Evolutionary conservation across 2,113 vertebrate species (phyloP), one percentile per base, ranked within the genome.

Genomic region (Chaetorhynchus papuensis): DNA sequence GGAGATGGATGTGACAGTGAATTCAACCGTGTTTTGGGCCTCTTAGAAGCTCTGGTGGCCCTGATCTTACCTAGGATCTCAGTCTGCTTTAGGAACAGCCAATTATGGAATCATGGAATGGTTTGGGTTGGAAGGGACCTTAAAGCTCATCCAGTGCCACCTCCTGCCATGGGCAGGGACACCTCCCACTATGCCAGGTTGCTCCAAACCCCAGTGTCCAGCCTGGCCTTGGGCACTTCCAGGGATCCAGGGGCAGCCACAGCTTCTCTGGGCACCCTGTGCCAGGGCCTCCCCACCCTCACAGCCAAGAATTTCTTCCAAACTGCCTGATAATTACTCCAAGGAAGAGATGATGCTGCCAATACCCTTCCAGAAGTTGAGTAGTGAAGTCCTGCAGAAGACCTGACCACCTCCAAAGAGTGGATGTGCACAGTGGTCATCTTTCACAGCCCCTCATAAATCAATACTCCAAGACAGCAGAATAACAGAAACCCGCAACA

Each of bases 1-100:
- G 65, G 6, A 68, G 7, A 37, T 4, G 52, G 37, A 45, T 3
- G 22, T 1, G 18, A 17, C 1, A 24, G 1, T 0, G 0, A 33
- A 49, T 84, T 63, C 31, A 9, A 1, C 9, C 11, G 20, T 7
- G 33, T 20, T 53, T 39, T 47, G 33, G 35, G 22, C 2, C 2
- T 7, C 15, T 59, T 30, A n/a, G 33, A 84, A 66, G n/a, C 18
- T 74, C 54, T 69, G 42, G 17, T 68, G 42, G 50, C 23, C 33
- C 6, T 84, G 30, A 33, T 66, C 30, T 89, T 47, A 42, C 3
- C 6, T 3, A 42, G 18, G 35, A 28, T 39, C 27, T 9, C 60
- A 74, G 33, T 7, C 11, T 63, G 21, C 44, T 63, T 44, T 65
- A 41, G 56, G 10, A 93, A 26, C 35, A 87, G 24, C 4, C 28